Percentiles rank a stretch among this genome's conserved stretches.
Conservation (phyloP, 1,140 invertebrate species). For the Caenorhabditis tropicalis region DNA sequence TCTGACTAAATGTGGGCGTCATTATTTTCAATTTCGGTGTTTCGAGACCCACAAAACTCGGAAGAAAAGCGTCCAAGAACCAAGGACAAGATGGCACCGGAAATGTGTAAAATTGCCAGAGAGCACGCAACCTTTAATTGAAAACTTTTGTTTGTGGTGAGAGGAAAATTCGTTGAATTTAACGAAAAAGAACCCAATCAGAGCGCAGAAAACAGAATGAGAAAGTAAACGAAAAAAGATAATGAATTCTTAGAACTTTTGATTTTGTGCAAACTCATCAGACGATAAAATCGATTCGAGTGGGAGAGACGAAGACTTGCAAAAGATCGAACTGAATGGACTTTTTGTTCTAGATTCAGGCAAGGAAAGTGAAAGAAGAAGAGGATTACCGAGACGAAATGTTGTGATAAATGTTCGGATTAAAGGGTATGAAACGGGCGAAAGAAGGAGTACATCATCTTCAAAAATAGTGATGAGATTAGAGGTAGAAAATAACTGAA, state of each 20-base stretch:
- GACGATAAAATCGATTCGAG: background rate
- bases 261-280: background rate
- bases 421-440: background rate
- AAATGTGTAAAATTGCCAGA: conserved; percentile 22
- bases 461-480: background rate
- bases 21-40: background rate
- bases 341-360: background rate
- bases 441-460: background rate
- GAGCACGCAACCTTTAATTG: conserved; percentile 32
- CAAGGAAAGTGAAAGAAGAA: background rate
- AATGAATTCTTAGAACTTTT: background rate
- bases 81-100: conserved; percentile 30
- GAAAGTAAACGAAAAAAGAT: background rate
- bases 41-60: background rate
- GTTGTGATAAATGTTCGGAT: conserved; percentile 21
- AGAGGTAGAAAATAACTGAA: background rate
- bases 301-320: background rate
- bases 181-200: background rate
- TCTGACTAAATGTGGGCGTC: background rate
- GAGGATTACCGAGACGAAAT: background rate
- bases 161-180: conserved; percentile 18
- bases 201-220: background rate
- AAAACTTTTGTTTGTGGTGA: background rate
- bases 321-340: background rate
- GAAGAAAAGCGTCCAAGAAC: background rate